Base-by-base conservation (phyloP, 2,113 vertebrate genomes). In the Solenodon paradoxus region DNA sequence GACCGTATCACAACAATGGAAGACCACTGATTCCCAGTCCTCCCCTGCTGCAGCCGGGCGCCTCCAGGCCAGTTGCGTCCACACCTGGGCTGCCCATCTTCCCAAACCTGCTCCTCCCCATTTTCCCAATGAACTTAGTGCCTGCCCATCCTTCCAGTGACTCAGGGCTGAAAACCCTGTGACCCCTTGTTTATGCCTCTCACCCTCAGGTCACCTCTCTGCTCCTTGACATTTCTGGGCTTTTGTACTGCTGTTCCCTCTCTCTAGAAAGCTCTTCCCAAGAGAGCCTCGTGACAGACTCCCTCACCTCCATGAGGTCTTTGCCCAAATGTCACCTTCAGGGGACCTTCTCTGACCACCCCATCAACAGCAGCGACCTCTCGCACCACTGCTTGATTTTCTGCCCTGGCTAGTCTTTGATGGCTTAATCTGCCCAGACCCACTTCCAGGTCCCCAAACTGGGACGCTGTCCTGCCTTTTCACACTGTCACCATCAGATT, bases 371-470 rank as follows among this genome's bases (percentile, higher is more conserved):
- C 0, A 28, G 53, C 47, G 19, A 19, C 24, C 64, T 64, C 40
- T 19, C 16, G 20, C 8, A 7, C 8, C 45, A 32, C 63, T 64
- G 16, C 51, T 53, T 17, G 32, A 8, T 11, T 74, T 42, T 3
- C 32, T 30, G 2, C 30, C 7, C 0, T 2, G 8, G 11, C 20
- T n/a, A 16, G 28, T 22, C 66, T 57, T 22, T 47, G 13, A 12
- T 19, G 35, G 8, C 47, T 77, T 51, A 11, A 32, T 7, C 10
- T 24, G 15, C 16, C 77, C 53, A 11, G n/a, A 4, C 16, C n/a
- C 5, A 45, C 28, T 28, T 1, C n/a, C n/a, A n/a, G n/a, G n/a
- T 1, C 7, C 26, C 68, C 0, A 3, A 22, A 26, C 55, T 28
- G 20, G 87, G 59, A 66, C 42, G 3, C 68, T 3, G 4, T 24